Evolutionary conservation across 2,797 vertebrate genomes (phyloP).

Genomic region (Acipenser oxyrinchus): DNA sequence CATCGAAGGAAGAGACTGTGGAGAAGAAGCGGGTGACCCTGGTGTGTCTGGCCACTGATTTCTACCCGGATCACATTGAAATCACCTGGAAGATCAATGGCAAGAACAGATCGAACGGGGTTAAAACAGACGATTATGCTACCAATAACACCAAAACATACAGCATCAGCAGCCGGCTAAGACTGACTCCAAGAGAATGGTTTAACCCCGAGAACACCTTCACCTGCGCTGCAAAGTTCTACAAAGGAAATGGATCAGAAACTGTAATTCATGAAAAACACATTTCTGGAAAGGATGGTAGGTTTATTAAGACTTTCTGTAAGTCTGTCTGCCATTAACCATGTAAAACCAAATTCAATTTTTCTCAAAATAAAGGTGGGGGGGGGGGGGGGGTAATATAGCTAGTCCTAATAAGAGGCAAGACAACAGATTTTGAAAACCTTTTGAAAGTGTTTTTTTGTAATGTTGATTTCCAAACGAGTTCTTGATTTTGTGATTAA

Average conservation of each 20-base stretch:
- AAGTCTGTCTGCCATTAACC: background rate
- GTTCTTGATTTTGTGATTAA: too few relatives aligned
- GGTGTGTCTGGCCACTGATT: conserved; percentile 38
- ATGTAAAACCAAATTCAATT: background rate
- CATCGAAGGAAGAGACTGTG: conserved; percentile 20
- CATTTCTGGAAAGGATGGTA: conserved; percentile 9
- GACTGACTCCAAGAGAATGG: conserved; percentile 24
- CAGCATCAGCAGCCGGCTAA: conserved; percentile 51
- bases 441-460: too few relatives aligned
- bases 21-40: conserved; percentile 32
- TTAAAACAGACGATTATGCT: conserved; percentile 40
- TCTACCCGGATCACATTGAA: conserved; percentile 54
- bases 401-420: too few relatives aligned
- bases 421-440: too few relatives aligned
- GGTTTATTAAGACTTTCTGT: background rate
- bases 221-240: conserved; percentile 31
- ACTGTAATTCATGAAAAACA: background rate
- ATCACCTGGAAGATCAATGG: conserved; percentile 21
- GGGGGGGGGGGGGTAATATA: conserved; percentile 1
- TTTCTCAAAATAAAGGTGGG: conserved; percentile 13
- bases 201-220: accelerated
- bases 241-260: accelerated
- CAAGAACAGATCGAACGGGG: accelerated
- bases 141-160: background rate
- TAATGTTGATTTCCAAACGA: too few relatives aligned